phyloP scores from a whole-genome alignment of 2,888 invertebrate genomes.

The Caenorhabditis virilis region DNA sequence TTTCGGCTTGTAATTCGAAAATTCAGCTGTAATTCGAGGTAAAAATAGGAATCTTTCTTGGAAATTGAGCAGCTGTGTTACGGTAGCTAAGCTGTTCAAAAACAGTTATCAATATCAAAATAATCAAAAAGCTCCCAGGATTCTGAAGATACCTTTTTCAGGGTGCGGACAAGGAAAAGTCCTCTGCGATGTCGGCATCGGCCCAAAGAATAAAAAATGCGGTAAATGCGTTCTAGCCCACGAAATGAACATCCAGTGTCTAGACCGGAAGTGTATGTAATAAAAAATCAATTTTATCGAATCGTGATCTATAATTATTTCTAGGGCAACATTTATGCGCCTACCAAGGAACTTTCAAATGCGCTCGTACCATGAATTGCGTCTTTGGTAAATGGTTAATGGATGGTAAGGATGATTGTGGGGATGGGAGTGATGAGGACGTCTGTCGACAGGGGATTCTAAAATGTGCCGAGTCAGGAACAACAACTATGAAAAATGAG shows the following conservation, averaged over 20 bases:
- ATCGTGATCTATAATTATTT: neutral
- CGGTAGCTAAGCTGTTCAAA: no score
- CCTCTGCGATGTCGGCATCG: constrained; percentile 46
- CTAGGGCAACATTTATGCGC: constrained; percentile 47
- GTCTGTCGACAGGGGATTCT: constrained; percentile 26
- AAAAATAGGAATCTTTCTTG: no score
- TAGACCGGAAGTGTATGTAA: constrained; percentile 53
- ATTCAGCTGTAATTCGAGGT: no score
- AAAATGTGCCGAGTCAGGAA: constrained; percentile 2
- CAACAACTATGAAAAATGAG: neutral
- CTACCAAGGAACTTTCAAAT: constrained; percentile 47
- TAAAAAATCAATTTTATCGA: neutral
- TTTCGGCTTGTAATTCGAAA: neutral
- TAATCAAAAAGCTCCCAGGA: no score
- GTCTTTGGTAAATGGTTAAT: constrained; percentile 58
- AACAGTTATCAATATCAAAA: neutral
- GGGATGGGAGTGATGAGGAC: constrained; percentile 60
- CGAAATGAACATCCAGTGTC: constrained; percentile 36
- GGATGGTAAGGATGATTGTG: constrained; percentile 63
- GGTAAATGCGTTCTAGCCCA: constrained; percentile 56
- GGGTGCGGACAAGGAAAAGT: constrained; percentile 49
- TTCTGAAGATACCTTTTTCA: constrained; percentile 22
- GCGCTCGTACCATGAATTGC: constrained; percentile 56
- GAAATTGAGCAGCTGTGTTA: no score
- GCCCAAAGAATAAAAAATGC: constrained; percentile 35